phyloP scores from a whole-genome alignment of 2,888 invertebrate species.

The Cerceris ruficornis region DNA sequence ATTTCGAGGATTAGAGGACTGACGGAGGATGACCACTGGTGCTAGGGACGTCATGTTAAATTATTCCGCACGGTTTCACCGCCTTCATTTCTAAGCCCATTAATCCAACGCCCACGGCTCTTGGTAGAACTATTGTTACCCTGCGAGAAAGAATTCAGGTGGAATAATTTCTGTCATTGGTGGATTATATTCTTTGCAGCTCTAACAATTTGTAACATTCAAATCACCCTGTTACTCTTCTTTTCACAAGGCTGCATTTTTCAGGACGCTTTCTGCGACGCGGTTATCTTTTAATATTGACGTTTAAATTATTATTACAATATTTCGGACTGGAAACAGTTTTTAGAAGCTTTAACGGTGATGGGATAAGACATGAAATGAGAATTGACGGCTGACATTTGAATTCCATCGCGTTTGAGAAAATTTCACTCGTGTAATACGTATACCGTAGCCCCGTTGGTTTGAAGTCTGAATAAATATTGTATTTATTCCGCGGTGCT shows the following conservation, averaged over 20 bases:
- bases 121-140: conserved; percentile 20
- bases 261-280: not conserved
- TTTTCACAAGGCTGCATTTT: not conserved
- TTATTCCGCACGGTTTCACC: conserved; percentile 32
- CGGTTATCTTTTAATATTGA: too few relatives aligned
- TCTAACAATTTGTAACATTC: not conserved
- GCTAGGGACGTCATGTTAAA: conserved; percentile 31
- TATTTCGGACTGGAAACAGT: too few relatives aligned
- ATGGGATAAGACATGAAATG: too few relatives aligned
- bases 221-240: not conserved
- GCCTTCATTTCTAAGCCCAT: conserved; percentile 42
- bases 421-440: too few relatives aligned
- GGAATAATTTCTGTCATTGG: conserved; percentile 8
- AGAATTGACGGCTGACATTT: too few relatives aligned
- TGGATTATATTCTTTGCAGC: not conserved
- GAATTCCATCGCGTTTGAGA: too few relatives aligned
- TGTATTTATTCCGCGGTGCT: too few relatives aligned
- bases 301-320: too few relatives aligned
- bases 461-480: too few relatives aligned
- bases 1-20: conserved; percentile 42
- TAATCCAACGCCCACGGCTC: conserved; percentile 25
- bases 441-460: too few relatives aligned
- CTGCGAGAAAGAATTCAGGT: conserved; percentile 8
- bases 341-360: too few relatives aligned
- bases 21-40: conserved; percentile 30